Evolutionary conservation across 1,140 invertebrate species (phyloP).

Genomic region (Drosophila kepulauana): DNA sequence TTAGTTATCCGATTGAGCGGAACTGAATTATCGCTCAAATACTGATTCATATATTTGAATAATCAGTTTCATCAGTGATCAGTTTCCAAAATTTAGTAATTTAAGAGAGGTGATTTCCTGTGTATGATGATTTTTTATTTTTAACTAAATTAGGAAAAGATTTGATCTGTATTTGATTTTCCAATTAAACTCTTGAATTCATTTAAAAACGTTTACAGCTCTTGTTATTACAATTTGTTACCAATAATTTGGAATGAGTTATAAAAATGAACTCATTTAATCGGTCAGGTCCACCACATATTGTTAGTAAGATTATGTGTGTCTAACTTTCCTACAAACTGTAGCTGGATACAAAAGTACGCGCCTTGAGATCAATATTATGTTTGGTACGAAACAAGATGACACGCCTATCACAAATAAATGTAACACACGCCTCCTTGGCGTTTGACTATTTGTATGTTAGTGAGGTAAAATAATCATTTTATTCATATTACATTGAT

Average conservation of each 20-base stretch:
- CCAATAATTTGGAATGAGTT: constrained; percentile 93
- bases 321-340: constrained; percentile 25
- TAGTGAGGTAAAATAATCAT: constrained; percentile 87
- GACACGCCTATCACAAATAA: constrained; percentile 94
- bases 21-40: too few species aligned
- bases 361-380: constrained; percentile 93
- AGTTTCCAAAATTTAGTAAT: too few species aligned
- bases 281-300: constrained; percentile 86
- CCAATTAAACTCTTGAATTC: constrained; percentile 92
- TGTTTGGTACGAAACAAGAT: constrained; percentile 97
- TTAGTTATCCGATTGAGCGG: too few species aligned
- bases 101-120: too few species aligned
- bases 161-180: constrained; percentile 95
- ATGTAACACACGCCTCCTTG: constrained; percentile 91
- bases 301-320: not conserved
- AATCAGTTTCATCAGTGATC: too few species aligned
- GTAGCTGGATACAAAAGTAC: constrained; percentile 96
- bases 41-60: too few species aligned
- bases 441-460: constrained; percentile 91
- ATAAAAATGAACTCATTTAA: constrained; percentile 90
- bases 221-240: constrained; percentile 93
- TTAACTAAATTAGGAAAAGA: constrained; percentile 86
- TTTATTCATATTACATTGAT: constrained; percentile 5
- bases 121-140: too few species aligned
- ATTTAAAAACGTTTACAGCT: constrained; percentile 92